A percentile compares a stretch with the other conserved stretches of the same genome.
These are phyloP conservation scores for Drosophila neocordata DNA, from an alignment of 1,140 invertebrate species.

Conservation along the genomic window DNA sequence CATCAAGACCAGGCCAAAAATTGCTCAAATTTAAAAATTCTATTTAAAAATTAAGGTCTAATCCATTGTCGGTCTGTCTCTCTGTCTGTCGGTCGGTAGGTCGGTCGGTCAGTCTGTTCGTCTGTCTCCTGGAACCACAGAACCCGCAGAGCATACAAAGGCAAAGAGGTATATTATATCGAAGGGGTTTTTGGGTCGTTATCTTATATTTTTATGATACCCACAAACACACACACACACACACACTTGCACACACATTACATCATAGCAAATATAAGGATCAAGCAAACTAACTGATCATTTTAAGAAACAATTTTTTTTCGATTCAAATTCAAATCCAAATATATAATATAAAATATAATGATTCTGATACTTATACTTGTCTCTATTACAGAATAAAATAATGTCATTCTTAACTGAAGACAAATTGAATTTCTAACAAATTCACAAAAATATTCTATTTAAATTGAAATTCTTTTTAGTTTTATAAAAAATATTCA, in stretches of 20 bases:
- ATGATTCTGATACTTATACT: no score
- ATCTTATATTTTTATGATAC: not conserved
- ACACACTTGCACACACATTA: not conserved
- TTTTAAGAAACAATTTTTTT: no score
- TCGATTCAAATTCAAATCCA: no score
- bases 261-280: not conserved
- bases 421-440: no score
- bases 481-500: no score
- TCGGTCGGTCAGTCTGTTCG: not conserved
- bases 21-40: constrained; percentile 50
- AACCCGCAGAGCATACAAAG: constrained; percentile 50
- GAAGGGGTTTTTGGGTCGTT: constrained; percentile 8
- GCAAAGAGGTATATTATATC: not conserved
- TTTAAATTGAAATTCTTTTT: no score
- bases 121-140: constrained; percentile 42
- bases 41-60: constrained; percentile 77
- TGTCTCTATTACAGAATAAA: no score
- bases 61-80: constrained; percentile 44
- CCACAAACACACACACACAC: not conserved
- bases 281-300: no score
- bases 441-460: no score
- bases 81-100: no score
- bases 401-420: no score
- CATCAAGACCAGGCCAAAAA: constrained; percentile 51
- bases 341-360: no score